Conservation (phyloP, 2,113 vertebrate genomes). For the Boulengerochromis microlepis region DNA sequence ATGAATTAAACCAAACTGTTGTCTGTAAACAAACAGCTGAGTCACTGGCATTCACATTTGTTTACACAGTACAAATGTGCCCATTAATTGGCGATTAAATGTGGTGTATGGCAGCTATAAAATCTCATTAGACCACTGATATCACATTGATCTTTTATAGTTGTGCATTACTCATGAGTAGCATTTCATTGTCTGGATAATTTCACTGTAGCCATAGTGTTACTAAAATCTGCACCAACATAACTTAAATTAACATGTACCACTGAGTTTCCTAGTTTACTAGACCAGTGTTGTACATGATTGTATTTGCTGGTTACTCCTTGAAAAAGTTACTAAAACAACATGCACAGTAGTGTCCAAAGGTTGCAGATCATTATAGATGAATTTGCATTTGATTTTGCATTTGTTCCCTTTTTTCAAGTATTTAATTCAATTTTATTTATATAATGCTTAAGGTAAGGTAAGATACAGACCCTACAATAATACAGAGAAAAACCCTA, state of each 20-base stretch:
- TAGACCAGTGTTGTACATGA: neutral
- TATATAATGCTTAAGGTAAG: neutral
- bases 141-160: neutral
- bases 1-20: constrained; percentile 27
- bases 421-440: neutral
- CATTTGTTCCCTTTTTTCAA: neutral
- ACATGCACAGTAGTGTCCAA: neutral
- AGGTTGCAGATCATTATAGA: neutral
- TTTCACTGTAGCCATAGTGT: neutral
- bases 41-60: neutral
- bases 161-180: neutral
- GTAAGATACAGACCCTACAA: neutral
- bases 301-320: neutral
- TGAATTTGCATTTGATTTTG: neutral
- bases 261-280: neutral
- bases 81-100: constrained; percentile 12
- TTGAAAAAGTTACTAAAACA: neutral
- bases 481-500: neutral
- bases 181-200: neutral
- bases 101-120: neutral
- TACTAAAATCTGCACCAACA: neutral
- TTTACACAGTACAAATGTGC: neutral
- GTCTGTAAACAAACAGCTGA: constrained; percentile 14
- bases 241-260: neutral
- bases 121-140: neutral